Percentiles rank a stretch among this genome's conserved stretches.
Evolutionary conservation across 2,888 invertebrate genomes (phyloP).

Genomic region (Acleris emargana): DNA sequence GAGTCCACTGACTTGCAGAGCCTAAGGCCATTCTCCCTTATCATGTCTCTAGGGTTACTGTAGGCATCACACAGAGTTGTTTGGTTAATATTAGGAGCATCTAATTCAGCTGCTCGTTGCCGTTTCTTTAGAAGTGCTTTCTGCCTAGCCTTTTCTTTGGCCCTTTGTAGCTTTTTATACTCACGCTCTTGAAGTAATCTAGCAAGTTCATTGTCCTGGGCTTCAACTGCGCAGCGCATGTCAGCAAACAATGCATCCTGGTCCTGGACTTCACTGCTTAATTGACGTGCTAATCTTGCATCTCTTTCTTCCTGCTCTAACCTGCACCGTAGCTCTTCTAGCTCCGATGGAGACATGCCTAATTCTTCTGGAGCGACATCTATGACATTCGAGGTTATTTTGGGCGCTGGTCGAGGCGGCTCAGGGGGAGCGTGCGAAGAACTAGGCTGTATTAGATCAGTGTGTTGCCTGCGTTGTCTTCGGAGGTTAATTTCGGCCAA

Average conservation of each 20-base stretch:
- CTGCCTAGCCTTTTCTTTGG: constrained; percentile 76
- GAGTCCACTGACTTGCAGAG: constrained; percentile 78
- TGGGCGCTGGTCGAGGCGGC: constrained; percentile 39
- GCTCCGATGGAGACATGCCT: constrained; percentile 67
- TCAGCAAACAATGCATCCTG: constrained; percentile 70
- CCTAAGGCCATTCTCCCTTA: constrained; percentile 67
- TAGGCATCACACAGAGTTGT: constrained; percentile 75
- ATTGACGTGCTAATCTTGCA: constrained; percentile 68
- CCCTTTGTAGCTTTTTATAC: constrained; percentile 75
- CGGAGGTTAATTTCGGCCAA: constrained; percentile 78
- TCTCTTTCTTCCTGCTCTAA: constrained; percentile 76
- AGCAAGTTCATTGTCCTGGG: constrained; percentile 76
- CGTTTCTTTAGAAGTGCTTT: constrained; percentile 77
- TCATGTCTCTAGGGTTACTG: constrained; percentile 75
- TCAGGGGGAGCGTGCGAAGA: constrained; percentile 59
- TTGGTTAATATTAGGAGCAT: constrained; percentile 48
- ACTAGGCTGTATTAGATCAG: constrained; percentile 59
- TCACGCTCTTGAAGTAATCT: constrained; percentile 74
- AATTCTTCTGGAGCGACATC: constrained; percentile 67
- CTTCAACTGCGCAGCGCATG: constrained; percentile 78
- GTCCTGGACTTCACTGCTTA: constrained; percentile 68
- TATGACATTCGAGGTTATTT: constrained; percentile 39
- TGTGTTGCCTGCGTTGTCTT: constrained; percentile 62
- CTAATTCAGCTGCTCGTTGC: constrained; percentile 60
- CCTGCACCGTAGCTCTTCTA: constrained; percentile 70